Percentiles rank a stretch among this genome's conserved stretches.
phyloP scores from a whole-genome alignment of 2,888 invertebrate genomes.

The Chirona hameri region DNA sequence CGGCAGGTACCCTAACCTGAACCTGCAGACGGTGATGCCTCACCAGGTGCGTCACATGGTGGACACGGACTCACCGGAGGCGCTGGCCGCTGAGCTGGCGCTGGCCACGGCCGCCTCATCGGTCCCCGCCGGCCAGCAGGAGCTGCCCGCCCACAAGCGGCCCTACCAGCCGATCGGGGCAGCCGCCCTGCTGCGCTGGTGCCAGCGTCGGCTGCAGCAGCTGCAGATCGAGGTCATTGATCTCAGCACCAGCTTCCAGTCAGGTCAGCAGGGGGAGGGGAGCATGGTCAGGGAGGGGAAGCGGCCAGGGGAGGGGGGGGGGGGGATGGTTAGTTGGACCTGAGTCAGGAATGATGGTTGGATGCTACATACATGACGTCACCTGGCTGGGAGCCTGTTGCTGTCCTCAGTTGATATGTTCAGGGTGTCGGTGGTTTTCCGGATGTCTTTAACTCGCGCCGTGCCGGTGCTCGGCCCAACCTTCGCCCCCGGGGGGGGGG shows the following conservation, averaged over 20 bases:
- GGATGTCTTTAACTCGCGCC: too few species aligned
- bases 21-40: slow-evolving; percentile 67
- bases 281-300: too few species aligned
- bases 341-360: too few species aligned
- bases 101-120: slow-evolving; percentile 27
- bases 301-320: too few species aligned
- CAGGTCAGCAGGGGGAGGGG: slow-evolving; percentile 43
- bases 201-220: slow-evolving; percentile 64
- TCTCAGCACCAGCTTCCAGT: slow-evolving; percentile 65
- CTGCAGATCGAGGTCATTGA: slow-evolving; percentile 60
- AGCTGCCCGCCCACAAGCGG: background rate
- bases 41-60: slow-evolving; percentile 64
- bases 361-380: too few species aligned
- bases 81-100: slow-evolving; percentile 52
- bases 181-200: slow-evolving; percentile 63
- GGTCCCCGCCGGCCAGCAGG: slow-evolving; percentile 64
- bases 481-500: too few species aligned
- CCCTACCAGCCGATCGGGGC: background rate
- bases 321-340: too few species aligned
- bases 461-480: too few species aligned
- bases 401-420: too few species aligned
- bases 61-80: slow-evolving; percentile 63
- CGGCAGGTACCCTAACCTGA: slow-evolving; percentile 72
- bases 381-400: too few species aligned
- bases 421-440: too few species aligned